A percentile compares a stretch with the other conserved stretches of the same genome.
Evolutionary conservation across 2,797 vertebrate genomes (phyloP).

Genomic region (Sebastes hubbsi): DNA sequence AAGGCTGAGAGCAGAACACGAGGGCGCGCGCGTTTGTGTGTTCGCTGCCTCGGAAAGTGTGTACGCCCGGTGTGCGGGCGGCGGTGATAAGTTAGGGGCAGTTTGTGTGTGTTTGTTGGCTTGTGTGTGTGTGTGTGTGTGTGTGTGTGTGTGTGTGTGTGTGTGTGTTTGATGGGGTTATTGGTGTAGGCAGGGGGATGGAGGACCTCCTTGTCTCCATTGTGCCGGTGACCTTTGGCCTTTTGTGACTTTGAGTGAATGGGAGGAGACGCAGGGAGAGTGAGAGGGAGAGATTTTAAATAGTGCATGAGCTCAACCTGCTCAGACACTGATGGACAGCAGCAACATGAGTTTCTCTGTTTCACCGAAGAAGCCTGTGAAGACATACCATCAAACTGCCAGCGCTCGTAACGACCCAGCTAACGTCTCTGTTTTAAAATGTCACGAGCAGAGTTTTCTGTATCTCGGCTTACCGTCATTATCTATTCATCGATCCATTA

Average conservation of each 20-base stretch:
- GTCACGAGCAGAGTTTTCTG: not conserved
- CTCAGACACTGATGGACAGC: slow-evolving; percentile 70
- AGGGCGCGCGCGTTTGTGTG: slow-evolving; percentile 52
- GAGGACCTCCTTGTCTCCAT: slow-evolving; percentile 59
- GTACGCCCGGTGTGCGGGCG: slow-evolving; percentile 3
- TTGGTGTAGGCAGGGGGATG: slow-evolving; percentile 33
- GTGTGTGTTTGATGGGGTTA: slow-evolving; percentile 39
- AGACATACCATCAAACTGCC: slow-evolving; percentile 48
- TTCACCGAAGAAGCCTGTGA: slow-evolving; percentile 48
- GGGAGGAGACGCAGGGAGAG: slow-evolving; percentile 51
- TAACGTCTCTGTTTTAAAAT: slow-evolving; percentile 49
- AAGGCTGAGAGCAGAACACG: slow-evolving; percentile 60
- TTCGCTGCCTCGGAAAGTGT: slow-evolving; percentile 34
- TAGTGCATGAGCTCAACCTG: slow-evolving; percentile 78
- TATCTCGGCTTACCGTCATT: not conserved
- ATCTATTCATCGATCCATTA: not conserved
- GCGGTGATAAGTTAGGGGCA: slow-evolving; percentile 34
- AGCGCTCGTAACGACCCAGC: slow-evolving; percentile 36
- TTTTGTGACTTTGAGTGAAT: slow-evolving; percentile 69
- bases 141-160: slow-evolving; percentile 14
- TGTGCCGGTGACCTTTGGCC: slow-evolving; percentile 69
- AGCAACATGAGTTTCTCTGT: slow-evolving; percentile 69
- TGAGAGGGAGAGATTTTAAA: slow-evolving; percentile 69
- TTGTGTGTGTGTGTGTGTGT: slow-evolving; percentile 31
- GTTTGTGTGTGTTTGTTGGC: not conserved